A percentile compares a stretch with the other conserved stretches of the same genome.
Evolutionary conservation across 2,888 invertebrate genomes (phyloP).

Genomic region (Laspeyria flexula): DNA sequence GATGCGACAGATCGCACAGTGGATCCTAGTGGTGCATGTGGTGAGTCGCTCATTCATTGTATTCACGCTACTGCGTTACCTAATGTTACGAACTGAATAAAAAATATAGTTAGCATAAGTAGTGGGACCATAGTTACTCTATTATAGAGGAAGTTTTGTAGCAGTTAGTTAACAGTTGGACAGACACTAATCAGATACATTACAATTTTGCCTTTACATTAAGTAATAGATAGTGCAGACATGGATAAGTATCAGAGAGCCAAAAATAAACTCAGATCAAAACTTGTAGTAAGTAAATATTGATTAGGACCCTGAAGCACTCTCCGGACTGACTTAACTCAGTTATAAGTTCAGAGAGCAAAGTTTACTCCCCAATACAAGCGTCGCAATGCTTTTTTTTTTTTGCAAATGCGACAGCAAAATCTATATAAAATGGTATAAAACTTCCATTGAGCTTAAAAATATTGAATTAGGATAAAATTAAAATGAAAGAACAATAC

Average conservation of each 20-base stretch:
- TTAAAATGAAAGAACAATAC: conserved; percentile 13
- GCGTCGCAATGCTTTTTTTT: conserved; percentile 59
- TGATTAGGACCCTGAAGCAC: conserved; percentile 62
- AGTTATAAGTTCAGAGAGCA: conserved; percentile 80
- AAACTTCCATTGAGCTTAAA: conserved; percentile 19
- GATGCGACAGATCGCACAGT: conserved; percentile 79
- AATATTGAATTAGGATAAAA: conserved; percentile 17
- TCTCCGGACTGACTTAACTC: conserved; percentile 72
- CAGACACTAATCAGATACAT: conserved; percentile 22
- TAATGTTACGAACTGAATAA: too few species aligned
- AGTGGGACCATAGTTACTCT: too few species aligned
- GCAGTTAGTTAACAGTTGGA: too few species aligned
- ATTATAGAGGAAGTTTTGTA: too few species aligned
- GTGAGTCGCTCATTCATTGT: conserved; percentile 60
- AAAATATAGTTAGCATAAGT: too few species aligned
- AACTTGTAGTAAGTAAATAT: conserved; percentile 62
- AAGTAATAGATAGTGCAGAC: conserved; percentile 8
- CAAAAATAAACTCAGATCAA: conserved; percentile 46
- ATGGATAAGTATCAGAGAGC: conserved; percentile 24
- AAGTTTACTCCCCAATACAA: conserved; percentile 66
- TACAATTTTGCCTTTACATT: background rate
- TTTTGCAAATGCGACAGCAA: conserved; percentile 41
- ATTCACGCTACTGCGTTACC: conserved; percentile 22
- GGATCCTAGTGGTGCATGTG: conserved; percentile 82
- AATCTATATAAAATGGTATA: conserved; percentile 33